These are phyloP conservation scores for Orbicella faveolata DNA, from an alignment of 64 coral and sea anemone genomes.

Conservation along the genomic window DNA sequence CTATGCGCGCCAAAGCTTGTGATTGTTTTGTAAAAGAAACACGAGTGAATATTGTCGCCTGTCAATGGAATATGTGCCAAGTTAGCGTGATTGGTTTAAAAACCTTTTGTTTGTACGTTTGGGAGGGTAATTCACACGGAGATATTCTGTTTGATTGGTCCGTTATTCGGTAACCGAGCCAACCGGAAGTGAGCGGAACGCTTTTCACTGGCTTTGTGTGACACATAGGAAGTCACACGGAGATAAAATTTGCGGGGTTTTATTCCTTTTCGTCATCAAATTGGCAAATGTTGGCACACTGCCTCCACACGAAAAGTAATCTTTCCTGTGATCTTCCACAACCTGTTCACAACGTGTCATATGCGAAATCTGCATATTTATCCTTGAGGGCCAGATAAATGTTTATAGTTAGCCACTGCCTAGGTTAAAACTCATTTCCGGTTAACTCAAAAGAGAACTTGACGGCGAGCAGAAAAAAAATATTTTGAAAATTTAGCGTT, in stretches of 20 bases:
- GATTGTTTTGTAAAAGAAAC: not conserved
- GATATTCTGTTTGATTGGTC: not conserved
- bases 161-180: not conserved
- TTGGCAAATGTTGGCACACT: not conserved
- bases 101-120: not conserved
- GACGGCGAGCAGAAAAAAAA: not conserved
- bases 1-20: not conserved
- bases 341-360: not conserved
- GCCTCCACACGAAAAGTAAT: not conserved
- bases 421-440: not conserved
- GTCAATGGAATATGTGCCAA: not conserved
- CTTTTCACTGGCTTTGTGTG: not conserved
- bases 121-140: slow-evolving; percentile 6
- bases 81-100: not conserved
- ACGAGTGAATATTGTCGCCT: not conserved
- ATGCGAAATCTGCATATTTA: not conserved
- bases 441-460: not conserved
- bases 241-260: not conserved
- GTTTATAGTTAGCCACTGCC: not conserved
- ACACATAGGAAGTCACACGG: not conserved
- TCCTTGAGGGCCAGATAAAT: not conserved
- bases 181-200: slow-evolving; percentile 17
- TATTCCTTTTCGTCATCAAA: too few relatives aligned
- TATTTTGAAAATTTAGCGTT: too few relatives aligned
- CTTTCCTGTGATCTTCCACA: not conserved